Base-by-base conservation (phyloP, 2,113 vertebrate genomes). In the Chamaea fasciata region DNA sequence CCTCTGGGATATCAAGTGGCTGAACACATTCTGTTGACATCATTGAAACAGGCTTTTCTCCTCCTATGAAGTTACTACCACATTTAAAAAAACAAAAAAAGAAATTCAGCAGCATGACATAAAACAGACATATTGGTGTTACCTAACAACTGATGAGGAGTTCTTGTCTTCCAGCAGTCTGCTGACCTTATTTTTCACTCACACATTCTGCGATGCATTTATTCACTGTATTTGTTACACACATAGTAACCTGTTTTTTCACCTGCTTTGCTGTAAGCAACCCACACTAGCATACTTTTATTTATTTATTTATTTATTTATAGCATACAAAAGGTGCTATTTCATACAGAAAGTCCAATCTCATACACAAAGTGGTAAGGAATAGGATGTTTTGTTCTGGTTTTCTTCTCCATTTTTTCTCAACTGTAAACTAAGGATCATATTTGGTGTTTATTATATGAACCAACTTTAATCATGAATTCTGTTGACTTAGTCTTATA, bases 11-110 rank as follows among this genome's bases (percentile, higher is more conserved):
- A 94, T 99, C 98, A 92, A 97, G 96, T 52, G 98, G 92, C 94
- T 98, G 98, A 97, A 98, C 97, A 89, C 95, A 98, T 96, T 98
- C 97, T 55, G 98, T 98, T 89, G 98, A 98, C 99, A 98, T 98
- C 92, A 95, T 96, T 93, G 87, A 95, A 90, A 47, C 6, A 30
- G 44, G 63, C 12, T 96, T 92, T 97, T 94, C 57, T 90, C 63
- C 63, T 37, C 10, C 67, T 83, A 50, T 50, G 39, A 84, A 92
- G 33, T 81, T 94, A 19, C 15, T 42, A 41, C 11, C 21, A 27
- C n/a, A 75, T 42, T 42, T 33, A 56, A 83, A 53, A 37, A 63
- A 44, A 16, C 13, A 55, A 46, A 21, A 26, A 9, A 35, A 15
- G 2, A 14, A 53, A 47, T 23, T 17, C n/a, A 70, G 35, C 47